A percentile compares a stretch with the other conserved stretches of the same genome.
Conservation (phyloP, 2,888 invertebrate genomes). For the Nomada fucata region DNA sequence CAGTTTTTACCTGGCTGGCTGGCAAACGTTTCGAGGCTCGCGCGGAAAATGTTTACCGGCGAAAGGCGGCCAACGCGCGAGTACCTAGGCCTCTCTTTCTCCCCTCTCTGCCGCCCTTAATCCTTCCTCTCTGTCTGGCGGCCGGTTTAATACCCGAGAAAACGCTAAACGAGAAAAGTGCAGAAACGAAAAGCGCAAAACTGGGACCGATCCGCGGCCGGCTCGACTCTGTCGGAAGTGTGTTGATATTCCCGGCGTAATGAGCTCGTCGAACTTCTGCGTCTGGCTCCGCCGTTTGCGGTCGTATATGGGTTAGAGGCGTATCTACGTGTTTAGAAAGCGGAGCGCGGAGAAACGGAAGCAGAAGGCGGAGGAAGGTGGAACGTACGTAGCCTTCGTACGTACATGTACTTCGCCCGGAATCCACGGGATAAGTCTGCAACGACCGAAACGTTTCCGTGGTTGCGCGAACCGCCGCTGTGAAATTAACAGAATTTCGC, state of each 20-base stretch:
- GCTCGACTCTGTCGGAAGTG: slow-evolving; percentile 12
- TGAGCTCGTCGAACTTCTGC: slow-evolving; percentile 62
- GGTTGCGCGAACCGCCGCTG: slow-evolving; percentile 57
- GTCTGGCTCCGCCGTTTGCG: slow-evolving; percentile 3
- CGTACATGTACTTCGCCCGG: slow-evolving; percentile 15
- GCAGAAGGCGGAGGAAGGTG: background rate
- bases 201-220: slow-evolving; percentile 57
- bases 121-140: slow-evolving; percentile 4
- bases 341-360: background rate
- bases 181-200: slow-evolving; percentile 56
- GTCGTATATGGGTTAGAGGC: slow-evolving; percentile 29
- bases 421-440: slow-evolving; percentile 45
- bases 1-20: slow-evolving; percentile 27
- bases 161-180: slow-evolving; percentile 65
- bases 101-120: slow-evolving; percentile 6
- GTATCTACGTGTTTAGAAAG: slow-evolving; percentile 1
- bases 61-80: slow-evolving; percentile 58
- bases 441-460: slow-evolving; percentile 51
- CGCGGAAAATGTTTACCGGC: slow-evolving; percentile 66
- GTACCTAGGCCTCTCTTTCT: slow-evolving; percentile 6
- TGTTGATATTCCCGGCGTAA: slow-evolving; percentile 61
- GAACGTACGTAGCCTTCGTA: background rate
- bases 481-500: slow-evolving; percentile 65
- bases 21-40: slow-evolving; percentile 64
- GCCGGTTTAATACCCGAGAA: slow-evolving; percentile 58